A percentile compares a stretch with the other conserved stretches of the same genome.
phyloP scores from a whole-genome alignment of 2,113 vertebrate genomes.

The Archilochus colubris region DNA sequence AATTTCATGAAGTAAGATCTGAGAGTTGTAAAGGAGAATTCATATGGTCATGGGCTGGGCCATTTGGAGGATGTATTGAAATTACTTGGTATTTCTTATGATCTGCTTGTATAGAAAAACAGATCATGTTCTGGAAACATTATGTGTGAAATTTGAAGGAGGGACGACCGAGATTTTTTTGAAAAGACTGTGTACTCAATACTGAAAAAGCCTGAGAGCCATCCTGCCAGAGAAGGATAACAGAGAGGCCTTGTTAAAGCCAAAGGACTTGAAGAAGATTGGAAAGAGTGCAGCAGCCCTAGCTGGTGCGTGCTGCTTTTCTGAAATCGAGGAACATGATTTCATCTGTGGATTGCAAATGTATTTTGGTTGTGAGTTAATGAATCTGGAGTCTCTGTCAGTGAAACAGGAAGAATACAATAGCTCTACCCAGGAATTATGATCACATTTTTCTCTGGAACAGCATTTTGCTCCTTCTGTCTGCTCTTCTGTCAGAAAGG shows the following conservation, averaged over 20 bases:
- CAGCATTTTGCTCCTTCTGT: background rate
- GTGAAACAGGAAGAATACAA: background rate
- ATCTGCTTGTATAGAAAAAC: constrained; percentile 5
- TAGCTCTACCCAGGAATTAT: background rate
- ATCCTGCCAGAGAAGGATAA: background rate
- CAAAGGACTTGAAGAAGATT: background rate
- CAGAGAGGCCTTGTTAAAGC: constrained; percentile 33
- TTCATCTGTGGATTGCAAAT: background rate
- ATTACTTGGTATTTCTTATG: background rate
- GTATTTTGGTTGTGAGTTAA: background rate
- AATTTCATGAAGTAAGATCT: background rate
- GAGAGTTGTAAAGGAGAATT: background rate
- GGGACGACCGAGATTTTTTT: background rate
- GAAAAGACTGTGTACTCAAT: background rate
- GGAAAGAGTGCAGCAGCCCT: background rate
- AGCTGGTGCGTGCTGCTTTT: background rate
- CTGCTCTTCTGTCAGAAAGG: background rate
- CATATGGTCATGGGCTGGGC: background rate
- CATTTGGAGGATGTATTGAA: background rate
- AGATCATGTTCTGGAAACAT: background rate
- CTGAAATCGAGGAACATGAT: background rate
- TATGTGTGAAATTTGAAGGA: background rate
- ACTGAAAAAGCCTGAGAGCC: background rate
- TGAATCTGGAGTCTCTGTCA: background rate
- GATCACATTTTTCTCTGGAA: background rate